phyloP scores from a whole-genome alignment of 2,113 vertebrate genomes.

The Cygnus atratus region DNA sequence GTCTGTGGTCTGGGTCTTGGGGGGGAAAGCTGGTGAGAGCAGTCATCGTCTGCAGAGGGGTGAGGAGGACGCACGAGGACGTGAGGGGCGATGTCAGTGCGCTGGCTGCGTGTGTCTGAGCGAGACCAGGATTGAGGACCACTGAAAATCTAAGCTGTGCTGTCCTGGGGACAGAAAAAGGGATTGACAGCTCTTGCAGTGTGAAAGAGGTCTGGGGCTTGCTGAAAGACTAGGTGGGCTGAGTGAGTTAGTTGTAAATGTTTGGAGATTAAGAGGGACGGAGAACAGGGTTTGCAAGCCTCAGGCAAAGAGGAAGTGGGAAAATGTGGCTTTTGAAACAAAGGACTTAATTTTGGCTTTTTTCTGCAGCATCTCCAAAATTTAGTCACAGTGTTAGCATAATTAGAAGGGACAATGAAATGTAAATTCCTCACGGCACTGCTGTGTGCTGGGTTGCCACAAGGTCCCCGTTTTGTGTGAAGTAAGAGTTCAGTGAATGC shows the following conservation, averaged over 20 bases:
- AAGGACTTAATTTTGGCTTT: background rate
- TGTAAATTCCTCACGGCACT: background rate
- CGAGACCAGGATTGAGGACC: background rate
- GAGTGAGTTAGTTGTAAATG: background rate
- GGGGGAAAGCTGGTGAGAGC: background rate
- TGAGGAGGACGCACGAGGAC: background rate
- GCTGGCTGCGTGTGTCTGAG: background rate
- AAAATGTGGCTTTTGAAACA: background rate
- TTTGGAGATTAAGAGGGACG: background rate
- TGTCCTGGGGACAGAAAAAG: background rate
- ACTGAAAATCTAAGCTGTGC: background rate
- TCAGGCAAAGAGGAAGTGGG: background rate
- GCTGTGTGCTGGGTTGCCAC: background rate
- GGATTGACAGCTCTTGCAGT: background rate
- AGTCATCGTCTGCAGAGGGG: background rate
- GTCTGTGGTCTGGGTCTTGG: background rate
- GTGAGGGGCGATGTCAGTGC: background rate
- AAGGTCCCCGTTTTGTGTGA: background rate
- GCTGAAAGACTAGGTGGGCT: background rate
- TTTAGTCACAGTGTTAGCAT: background rate
- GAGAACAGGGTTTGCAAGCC: background rate
- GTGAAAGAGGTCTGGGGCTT: background rate
- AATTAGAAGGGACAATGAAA: background rate
- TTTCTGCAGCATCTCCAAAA: background rate
- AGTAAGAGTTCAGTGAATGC: background rate